phyloP scores from a whole-genome alignment of 2,797 vertebrate genomes.

The Aselliscus stoliczkanus region DNA sequence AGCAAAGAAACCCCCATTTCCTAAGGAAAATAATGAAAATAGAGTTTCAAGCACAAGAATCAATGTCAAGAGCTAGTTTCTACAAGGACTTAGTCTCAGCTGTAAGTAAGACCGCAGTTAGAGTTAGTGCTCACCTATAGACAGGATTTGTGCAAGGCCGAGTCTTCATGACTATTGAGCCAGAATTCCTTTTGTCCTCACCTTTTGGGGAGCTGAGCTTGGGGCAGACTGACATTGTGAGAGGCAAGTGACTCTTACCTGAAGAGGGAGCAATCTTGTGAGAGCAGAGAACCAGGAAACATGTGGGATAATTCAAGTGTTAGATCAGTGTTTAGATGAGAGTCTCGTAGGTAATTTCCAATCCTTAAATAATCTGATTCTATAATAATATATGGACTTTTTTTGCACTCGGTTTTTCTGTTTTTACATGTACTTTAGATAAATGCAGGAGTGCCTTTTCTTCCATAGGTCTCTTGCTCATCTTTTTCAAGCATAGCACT shows the following conservation, averaged over 20 bases:
- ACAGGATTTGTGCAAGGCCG: neutral
- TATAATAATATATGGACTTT: neutral
- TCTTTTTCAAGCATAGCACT: neutral
- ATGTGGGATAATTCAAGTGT: neutral
- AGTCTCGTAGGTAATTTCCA: neutral
- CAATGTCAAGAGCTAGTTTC: neutral
- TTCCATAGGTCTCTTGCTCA: neutral
- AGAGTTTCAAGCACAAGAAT: neutral
- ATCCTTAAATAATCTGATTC: neutral
- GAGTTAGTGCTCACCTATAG: neutral
- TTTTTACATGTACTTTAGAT: neutral
- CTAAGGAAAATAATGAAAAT: neutral
- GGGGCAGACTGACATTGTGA: neutral
- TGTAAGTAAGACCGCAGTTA: neutral
- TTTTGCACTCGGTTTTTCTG: neutral
- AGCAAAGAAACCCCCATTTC: neutral
- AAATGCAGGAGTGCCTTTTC: neutral
- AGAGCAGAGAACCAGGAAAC: neutral
- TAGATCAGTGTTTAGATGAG: neutral
- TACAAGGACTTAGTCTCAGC: neutral
- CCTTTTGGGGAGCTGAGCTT: neutral
- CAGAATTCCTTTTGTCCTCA: neutral
- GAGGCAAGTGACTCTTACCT: neutral
- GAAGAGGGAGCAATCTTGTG: neutral
- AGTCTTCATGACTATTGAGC: neutral